Conservation (phyloP, 2,113 vertebrate genomes). For the Shinisaurus crocodilurus region DNA sequence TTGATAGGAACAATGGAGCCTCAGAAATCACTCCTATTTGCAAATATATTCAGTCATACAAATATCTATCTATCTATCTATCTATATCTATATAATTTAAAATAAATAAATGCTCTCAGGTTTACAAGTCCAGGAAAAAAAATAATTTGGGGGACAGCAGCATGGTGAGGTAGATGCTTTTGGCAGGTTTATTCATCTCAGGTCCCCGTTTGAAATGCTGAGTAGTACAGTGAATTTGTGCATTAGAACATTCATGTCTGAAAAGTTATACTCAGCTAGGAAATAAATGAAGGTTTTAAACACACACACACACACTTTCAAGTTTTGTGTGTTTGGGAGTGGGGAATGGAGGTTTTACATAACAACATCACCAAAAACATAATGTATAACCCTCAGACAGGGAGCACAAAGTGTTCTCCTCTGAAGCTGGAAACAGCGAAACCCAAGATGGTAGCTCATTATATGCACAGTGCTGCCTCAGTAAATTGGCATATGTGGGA, state of each 20-base stretch:
- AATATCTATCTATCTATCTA: too few species aligned
- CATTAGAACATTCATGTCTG: background rate
- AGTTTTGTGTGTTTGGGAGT: background rate
- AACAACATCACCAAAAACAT: background rate
- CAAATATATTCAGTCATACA: slow-evolving; percentile 21
- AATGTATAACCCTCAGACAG: slow-evolving; percentile 1
- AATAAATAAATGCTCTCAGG: background rate
- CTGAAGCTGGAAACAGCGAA: background rate
- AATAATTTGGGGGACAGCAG: slow-evolving; percentile 18
- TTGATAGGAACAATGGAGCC: slow-evolving; percentile 63
- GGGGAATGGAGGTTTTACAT: background rate
- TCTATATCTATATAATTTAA: background rate
- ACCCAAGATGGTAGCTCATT: background rate
- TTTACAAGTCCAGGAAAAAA: background rate
- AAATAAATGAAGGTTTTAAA: background rate
- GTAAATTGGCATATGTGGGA: background rate
- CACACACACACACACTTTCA: background rate
- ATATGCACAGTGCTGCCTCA: background rate
- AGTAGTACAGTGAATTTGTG: background rate
- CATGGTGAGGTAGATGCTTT: background rate
- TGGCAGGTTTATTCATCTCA: slow-evolving; percentile 15
- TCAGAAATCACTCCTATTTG: slow-evolving; percentile 59
- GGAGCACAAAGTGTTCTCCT: background rate
- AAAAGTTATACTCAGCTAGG: background rate
- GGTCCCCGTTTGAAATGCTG: background rate